phyloP scores from a whole-genome alignment of 2,113 vertebrate genomes.

The Castor canadensis region DNA sequence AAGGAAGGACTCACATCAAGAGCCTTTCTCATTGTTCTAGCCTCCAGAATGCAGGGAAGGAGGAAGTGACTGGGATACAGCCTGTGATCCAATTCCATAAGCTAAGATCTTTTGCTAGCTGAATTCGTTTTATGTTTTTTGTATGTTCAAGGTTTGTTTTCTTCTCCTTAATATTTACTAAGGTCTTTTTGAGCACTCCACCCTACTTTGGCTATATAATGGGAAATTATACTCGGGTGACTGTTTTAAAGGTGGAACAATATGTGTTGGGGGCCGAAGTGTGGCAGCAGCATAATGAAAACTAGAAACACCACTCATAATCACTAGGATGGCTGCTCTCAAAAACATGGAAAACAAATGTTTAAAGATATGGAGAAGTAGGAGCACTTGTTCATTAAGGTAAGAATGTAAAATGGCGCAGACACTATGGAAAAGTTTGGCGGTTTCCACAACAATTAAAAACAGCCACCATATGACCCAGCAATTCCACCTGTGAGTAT shows the following conservation, averaged over 20 bases:
- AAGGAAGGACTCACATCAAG: neutral
- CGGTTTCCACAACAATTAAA: neutral
- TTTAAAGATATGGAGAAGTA: neutral
- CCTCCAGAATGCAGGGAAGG: too few relatives aligned
- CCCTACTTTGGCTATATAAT: neutral
- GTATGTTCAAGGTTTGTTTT: neutral
- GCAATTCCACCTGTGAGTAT: neutral
- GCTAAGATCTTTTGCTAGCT: neutral
- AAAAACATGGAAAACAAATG: neutral
- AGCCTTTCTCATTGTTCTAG: neutral
- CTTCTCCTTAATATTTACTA: neutral
- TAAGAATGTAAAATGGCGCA: neutral
- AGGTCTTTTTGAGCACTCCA: neutral
- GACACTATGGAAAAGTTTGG: neutral
- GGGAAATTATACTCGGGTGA: neutral
- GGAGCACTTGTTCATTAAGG: neutral
- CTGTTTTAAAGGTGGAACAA: neutral
- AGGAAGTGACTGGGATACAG: neutral
- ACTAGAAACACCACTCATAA: neutral
- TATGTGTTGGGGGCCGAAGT: neutral
- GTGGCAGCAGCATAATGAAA: neutral
- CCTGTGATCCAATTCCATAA: neutral
- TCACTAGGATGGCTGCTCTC: neutral
- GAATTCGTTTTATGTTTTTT: neutral
- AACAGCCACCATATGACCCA: neutral